Evolutionary conservation across 92 coral and sea anemone species (phyloP).

Genomic region (Meandrina meandrites): DNA sequence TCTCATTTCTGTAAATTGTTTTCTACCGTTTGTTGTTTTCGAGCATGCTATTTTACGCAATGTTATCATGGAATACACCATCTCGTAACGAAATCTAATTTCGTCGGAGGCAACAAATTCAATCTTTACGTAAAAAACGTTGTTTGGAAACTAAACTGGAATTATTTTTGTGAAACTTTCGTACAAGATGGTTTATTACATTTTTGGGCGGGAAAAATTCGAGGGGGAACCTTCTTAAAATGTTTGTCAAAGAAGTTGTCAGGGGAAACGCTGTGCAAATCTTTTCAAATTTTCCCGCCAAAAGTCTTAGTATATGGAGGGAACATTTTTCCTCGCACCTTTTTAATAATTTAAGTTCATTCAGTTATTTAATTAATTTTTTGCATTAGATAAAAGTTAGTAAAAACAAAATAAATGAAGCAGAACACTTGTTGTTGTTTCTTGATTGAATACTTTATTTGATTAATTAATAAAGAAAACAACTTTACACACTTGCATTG

Average conservation of each 20-base stretch:
- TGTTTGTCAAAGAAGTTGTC: not conserved
- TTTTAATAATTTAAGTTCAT: not conserved
- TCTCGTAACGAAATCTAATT: not conserved
- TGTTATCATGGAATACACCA: no score
- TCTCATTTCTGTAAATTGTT: not conserved
- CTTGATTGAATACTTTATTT: not conserved
- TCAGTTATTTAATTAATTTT: not conserved
- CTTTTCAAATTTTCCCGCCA: constrained; percentile 7
- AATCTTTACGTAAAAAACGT: no score
- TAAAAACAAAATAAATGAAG: no score
- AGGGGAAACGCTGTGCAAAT: constrained; percentile 25
- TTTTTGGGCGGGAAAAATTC: not conserved
- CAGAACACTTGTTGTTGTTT: not conserved
- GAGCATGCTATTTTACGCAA: not conserved
- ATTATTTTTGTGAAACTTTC: not conserved
- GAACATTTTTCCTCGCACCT: not conserved
- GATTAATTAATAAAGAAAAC: not conserved
- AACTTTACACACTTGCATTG: not conserved
- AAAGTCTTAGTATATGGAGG: constrained; percentile 17
- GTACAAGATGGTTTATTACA: not conserved
- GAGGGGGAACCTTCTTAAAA: not conserved
- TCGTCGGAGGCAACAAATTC: no score
- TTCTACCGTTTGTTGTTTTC: not conserved
- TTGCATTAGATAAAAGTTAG: not conserved
- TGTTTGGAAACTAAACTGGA: no score